phyloP scores from a whole-genome alignment of 2,797 vertebrate genomes.

The Halcyon chelicuti region DNA sequence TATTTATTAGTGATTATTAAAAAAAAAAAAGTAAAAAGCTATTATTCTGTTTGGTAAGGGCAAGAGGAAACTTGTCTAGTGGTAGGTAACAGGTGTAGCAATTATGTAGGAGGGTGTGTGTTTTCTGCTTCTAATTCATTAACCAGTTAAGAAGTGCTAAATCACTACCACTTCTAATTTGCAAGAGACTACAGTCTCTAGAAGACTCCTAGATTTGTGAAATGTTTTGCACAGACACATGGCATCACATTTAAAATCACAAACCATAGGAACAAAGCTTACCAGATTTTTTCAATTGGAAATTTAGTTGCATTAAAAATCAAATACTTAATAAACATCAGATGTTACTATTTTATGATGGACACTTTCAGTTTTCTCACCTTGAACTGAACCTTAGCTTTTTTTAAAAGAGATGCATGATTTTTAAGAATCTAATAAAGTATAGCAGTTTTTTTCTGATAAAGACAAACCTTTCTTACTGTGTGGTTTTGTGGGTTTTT shows the following conservation, averaged over 20 bases:
- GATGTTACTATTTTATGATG: not conserved
- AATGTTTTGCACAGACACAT: not conserved
- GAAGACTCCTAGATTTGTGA: not conserved
- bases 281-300: not conserved
- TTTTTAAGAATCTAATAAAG: not conserved
- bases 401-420: not conserved
- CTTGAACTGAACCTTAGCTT: not conserved
- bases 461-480: not conserved
- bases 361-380: not conserved
- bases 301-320: not conserved
- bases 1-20: not conserved
- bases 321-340: not conserved
- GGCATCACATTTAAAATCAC: not conserved
- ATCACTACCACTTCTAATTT: not conserved
- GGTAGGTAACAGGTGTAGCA: not conserved
- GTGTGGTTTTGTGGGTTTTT: not conserved
- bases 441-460: not conserved
- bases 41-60: not conserved
- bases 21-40: not conserved
- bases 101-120: rapidly evolving
- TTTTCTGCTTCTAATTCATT: not conserved
- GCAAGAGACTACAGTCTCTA: not conserved
- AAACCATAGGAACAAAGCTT: not conserved
- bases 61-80: not conserved
- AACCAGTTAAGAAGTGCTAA: not conserved